Percentiles rank a stretch among this genome's conserved stretches.
Evolutionary conservation across 2,888 invertebrate genomes (phyloP).

Genomic region (Drosophila glabriapex): DNA sequence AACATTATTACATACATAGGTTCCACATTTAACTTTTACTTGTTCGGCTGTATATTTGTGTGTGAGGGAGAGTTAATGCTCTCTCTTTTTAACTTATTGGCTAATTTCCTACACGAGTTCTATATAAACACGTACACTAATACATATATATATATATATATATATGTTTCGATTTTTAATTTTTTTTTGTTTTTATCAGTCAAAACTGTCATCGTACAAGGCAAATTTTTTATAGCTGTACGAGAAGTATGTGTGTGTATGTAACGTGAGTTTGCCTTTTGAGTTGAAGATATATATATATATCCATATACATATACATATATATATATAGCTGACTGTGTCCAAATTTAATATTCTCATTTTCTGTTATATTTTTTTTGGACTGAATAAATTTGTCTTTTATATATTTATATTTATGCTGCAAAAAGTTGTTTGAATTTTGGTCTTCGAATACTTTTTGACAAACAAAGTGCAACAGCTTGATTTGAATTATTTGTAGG

Average conservation of each 20-base stretch:
- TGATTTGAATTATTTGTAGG: not conserved
- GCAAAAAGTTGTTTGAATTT: not conserved
- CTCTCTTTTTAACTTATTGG: conserved; percentile 44
- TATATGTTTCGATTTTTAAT: conserved; percentile 27
- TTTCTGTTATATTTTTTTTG: not conserved
- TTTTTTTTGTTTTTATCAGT: conserved; percentile 55
- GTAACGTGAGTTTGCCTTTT: conserved; percentile 20
- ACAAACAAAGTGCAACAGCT: not conserved
- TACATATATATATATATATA: conserved; percentile 15
- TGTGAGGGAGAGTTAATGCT: not conserved
- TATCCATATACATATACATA: not conserved
- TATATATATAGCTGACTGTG: not conserved
- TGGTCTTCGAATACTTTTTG: not conserved
- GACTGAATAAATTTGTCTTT: not conserved
- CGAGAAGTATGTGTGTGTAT: conserved; percentile 38
- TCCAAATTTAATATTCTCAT: not conserved
- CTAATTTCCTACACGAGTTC: conserved; percentile 53
- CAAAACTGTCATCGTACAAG: conserved; percentile 58
- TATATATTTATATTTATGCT: not conserved
- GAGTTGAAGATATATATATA: conserved; percentile 8
- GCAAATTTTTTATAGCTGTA: conserved; percentile 27
- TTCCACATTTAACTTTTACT: conserved; percentile 27
- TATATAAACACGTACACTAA: conserved; percentile 49
- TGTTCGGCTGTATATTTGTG: conserved; percentile 2
- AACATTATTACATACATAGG: conserved; percentile 40